Base-by-base conservation (phyloP, 2,113 vertebrate species). In the Malurus elegans region DNA sequence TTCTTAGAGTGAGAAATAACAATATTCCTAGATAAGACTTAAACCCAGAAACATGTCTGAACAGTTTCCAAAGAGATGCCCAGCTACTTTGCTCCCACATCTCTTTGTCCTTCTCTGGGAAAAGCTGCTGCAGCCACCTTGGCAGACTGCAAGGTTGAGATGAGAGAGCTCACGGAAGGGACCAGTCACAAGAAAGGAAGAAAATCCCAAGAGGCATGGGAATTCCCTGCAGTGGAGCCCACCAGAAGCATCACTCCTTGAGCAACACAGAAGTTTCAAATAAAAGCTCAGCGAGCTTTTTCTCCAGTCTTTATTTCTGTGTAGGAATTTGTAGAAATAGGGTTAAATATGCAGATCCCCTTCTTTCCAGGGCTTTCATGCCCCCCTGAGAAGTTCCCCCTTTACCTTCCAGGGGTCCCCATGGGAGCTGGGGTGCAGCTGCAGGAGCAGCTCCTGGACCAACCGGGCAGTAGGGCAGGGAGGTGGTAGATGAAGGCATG, bases 391-490 rank as follows among this genome's bases (percentile, higher is more conserved):
- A 12, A 31, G 25, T 34, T 57, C 10, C 19, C 48, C 2, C 7
- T 7, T 48, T 38, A 13, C 26, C 20, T 32, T 53, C 10, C 14
- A 2, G 56, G 48, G 31, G 28, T 50, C 2, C 12, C 8, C 24
- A 7, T 14, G 17, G n/a, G 26, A 58, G 11, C 42, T 50, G 50
- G 6, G 24, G 51, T 10, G 51, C 20, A 66, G 47, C 0, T 0
- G 28, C 14, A 19, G 38, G 17, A 83, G 29, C 5, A 8, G 17
- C 19, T 65, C 45, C 45, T 0, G 0, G 9, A 18, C 25, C 66
- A 69, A 45, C 13, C 5, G 20, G 70, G 3, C 20, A 48, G 18
- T 24, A 18, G n/a, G 31, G n/a, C 28, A 70, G 40, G 26, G 25
- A 86, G 20, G 25, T 67, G 38, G 3, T 12, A 5, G 31, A 53